Percentiles rank a stretch among this genome's conserved stretches.
Evolutionary conservation across 2,113 vertebrate species (phyloP).

Genomic region (Mirounga angustirostris): DNA sequence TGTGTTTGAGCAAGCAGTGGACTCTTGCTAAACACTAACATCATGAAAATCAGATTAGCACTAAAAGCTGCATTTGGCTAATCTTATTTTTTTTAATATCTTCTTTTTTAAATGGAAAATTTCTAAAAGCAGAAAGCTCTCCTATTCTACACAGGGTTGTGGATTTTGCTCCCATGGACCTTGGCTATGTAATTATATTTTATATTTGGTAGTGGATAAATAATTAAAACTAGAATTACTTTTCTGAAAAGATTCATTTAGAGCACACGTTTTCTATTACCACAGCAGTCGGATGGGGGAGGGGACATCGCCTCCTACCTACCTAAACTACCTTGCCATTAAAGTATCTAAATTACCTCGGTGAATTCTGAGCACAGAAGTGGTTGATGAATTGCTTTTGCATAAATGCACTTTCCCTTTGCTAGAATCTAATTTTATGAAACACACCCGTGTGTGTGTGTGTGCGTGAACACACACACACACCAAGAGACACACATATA

Average conservation of each 20-base stretch:
- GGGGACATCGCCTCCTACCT: conserved; percentile 87
- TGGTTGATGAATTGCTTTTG: conserved; percentile 93
- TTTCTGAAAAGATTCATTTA: conserved; percentile 90
- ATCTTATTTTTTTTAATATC: conserved; percentile 78
- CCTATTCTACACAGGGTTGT: conserved; percentile 74
- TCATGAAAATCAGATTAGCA: conserved; percentile 87
- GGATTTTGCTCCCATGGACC: conserved; percentile 83
- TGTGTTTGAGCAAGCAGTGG: conserved; percentile 78
- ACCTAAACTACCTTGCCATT: conserved; percentile 91
- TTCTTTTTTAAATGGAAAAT: conserved; percentile 82
- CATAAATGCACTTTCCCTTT: conserved; percentile 91
- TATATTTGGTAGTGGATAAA: conserved; percentile 90
- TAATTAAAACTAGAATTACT: conserved; percentile 92
- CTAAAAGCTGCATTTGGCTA: conserved; percentile 74
- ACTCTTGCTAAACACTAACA: conserved; percentile 76
- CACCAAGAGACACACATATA: conserved; percentile 71
- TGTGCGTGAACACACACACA: background rate
- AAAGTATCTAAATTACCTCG: conserved; percentile 92
- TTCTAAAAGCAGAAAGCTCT: conserved; percentile 82
- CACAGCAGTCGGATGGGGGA: conserved; percentile 84
- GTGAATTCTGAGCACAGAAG: conserved; percentile 93
- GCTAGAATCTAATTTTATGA: conserved; percentile 89
- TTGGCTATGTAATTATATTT: conserved; percentile 89
- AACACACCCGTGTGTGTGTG: conserved; percentile 62
- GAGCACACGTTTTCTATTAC: conserved; percentile 87